A percentile compares a stretch with the other conserved stretches of the same genome.
phyloP scores from a whole-genome alignment of 2,113 vertebrate genomes.

The Planiliza haematocheilus region DNA sequence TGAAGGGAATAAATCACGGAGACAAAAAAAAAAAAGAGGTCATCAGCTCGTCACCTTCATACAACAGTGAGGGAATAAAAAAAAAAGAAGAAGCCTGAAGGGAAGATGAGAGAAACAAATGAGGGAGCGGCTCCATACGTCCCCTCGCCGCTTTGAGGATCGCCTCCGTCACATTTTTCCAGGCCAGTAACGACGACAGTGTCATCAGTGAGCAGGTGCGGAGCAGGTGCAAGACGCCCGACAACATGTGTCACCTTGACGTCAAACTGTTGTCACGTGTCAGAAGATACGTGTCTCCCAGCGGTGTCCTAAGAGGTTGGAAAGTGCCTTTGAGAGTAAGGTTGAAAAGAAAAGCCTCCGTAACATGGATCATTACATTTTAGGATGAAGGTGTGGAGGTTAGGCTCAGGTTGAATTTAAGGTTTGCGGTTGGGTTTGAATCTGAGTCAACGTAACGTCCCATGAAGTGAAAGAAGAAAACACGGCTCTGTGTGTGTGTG shows the following conservation, averaged over 20 bases:
- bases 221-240: conserved; percentile 31
- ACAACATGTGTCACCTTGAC: conserved; percentile 40
- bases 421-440: too few species aligned
- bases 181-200: conserved; percentile 17
- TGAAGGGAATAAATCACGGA: background rate
- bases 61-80: background rate
- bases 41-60: conserved; percentile 7
- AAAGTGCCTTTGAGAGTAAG: conserved; percentile 14
- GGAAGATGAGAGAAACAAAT: conserved; percentile 7
- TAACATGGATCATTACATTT: too few species aligned
- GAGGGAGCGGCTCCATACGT: background rate
- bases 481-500: background rate
- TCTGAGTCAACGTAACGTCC: background rate
- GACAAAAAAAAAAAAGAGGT: too few species aligned
- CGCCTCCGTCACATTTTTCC: conserved; percentile 19
- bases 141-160: background rate
- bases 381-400: too few species aligned
- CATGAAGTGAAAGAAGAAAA: too few species aligned
- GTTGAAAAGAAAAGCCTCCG: background rate
- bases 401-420: too few species aligned
- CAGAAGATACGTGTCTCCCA: conserved; percentile 21
- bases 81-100: conserved; percentile 1
- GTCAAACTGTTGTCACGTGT: conserved; percentile 36
- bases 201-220: conserved; percentile 36
- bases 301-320: background rate